These are phyloP conservation scores for Spea multiplicata DNA, from an alignment of 2,113 vertebrate species.

Conservation along the genomic window DNA sequence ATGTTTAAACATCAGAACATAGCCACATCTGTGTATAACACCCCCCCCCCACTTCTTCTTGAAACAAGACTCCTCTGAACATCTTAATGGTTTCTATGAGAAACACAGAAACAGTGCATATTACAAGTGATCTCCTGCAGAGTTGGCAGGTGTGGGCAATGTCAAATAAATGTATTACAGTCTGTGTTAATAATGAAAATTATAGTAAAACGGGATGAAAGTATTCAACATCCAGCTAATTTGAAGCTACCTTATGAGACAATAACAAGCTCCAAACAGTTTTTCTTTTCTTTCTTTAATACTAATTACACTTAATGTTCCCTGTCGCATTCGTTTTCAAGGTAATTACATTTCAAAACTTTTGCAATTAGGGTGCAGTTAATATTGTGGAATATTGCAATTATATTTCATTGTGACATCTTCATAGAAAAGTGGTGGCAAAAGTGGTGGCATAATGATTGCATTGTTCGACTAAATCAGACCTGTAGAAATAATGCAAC, in stretches of 20 bases:
- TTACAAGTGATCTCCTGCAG: conserved; percentile 68
- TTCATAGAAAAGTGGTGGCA: conserved; percentile 79
- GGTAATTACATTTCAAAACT: conserved; percentile 87
- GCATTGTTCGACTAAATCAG: conserved; percentile 80
- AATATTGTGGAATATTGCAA: conserved; percentile 85
- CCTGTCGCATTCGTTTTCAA: conserved; percentile 83
- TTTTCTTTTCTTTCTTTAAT: conserved; percentile 69
- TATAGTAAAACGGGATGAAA: conserved; percentile 75
- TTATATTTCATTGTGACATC: conserved; percentile 87
- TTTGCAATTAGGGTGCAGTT: conserved; percentile 85
- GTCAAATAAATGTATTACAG: conserved; percentile 80
- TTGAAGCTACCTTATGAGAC: conserved; percentile 80
- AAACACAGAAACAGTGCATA: conserved; percentile 55
- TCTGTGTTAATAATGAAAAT: conserved; percentile 75
- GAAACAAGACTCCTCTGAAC: conserved; percentile 34
- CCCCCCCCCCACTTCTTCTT: conserved; percentile 17
- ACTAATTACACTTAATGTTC: conserved; percentile 85
- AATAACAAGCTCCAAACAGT: conserved; percentile 83
- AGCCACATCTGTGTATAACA: conserved; percentile 19
- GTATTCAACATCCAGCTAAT: conserved; percentile 74
- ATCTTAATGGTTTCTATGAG: conserved; percentile 60
- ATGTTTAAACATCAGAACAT: conserved; percentile 15
- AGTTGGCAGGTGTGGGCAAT: conserved; percentile 74
- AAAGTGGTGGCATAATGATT: conserved; percentile 79
- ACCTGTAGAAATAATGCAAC: conserved; percentile 81